phyloP scores from a whole-genome alignment of 2,888 invertebrate genomes.

The Gisinianus flammeolus region DNA sequence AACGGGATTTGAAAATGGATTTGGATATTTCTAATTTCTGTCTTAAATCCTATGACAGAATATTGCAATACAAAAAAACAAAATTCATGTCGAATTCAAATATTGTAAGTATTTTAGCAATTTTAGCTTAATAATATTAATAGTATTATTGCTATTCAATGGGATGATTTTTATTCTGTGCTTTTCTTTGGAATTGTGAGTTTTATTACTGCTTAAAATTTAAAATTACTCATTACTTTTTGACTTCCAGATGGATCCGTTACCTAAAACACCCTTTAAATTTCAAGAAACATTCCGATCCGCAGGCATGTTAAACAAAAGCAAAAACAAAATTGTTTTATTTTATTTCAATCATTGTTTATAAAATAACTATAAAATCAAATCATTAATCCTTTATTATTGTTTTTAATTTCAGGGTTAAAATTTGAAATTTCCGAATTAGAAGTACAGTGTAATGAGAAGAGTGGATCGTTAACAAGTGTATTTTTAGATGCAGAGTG shows the following conservation, averaged over 20 bases:
- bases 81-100: constrained; percentile 55
- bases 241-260: constrained; percentile 38
- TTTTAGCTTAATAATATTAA: not conserved
- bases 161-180: too few species aligned
- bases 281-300: constrained; percentile 51
- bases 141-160: not conserved
- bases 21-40: constrained; percentile 56
- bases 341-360: too few species aligned
- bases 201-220: constrained; percentile 12
- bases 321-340: too few species aligned
- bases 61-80: constrained; percentile 56
- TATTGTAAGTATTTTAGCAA: constrained; percentile 46
- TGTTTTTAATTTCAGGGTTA: too few species aligned
- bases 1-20: constrained; percentile 53
- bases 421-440: constrained; percentile 54
- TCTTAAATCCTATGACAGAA: constrained; percentile 54
- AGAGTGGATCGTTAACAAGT: constrained; percentile 52
- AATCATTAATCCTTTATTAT: too few species aligned
- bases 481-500: constrained; percentile 54
- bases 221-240: not conserved
- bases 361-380: too few species aligned
- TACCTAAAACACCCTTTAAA: constrained; percentile 14
- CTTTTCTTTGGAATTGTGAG: not conserved
- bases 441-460: constrained; percentile 55
- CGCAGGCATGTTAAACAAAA: too few species aligned